Evolutionary conservation across 2,888 invertebrate species (phyloP), one percentile per base, ranked within the genome.

Genomic region (Drosophila mulleri): DNA sequence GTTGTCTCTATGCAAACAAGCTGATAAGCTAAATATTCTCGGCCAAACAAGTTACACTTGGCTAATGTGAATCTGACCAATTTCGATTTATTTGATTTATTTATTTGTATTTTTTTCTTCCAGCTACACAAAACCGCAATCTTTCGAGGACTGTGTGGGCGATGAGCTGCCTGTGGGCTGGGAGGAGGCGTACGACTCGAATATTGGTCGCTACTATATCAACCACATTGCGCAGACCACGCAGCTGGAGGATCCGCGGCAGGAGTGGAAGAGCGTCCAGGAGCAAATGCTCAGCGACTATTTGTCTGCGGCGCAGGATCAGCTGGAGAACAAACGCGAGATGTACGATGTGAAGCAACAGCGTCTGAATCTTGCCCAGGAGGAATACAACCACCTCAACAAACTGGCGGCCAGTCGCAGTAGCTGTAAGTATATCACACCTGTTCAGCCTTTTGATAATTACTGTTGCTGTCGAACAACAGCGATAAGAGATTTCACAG

Each of bases 211-310:
- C 79, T 99, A 98, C 94, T 99, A 97, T 94, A 98, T 98, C 94
- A 98, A 99, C 94, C 99, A 99, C 94, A 96, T 97, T 93, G 97
- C 96, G 93, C 98, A 98, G 95, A 96, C 96, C 91, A 99, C 98
- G 92, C 98, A 99, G 94, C 94, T 98, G 78, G 98, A 99, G 94
- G 98, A 99, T 94, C 99, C 99, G 76, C 95, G 98, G 90, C 95
- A 97, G 94, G 98, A 98, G 96, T 99, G 98, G 98, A 95, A 98
- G 91, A 96, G 96, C 90, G 96, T 98, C 89, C 99, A 99, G 94
- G 98, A 99, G 94, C 96, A 96, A 80, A 99, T 99, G 99, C 95
- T 99, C 92, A 96, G 98, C 93, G 98, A 98, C 92, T 99, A 99
- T 94, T 95, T 99, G 92, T 96, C 96, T 89, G 98, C 98, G 76